Percentiles rank a stretch among this genome's conserved stretches.
Conservation (phyloP, 2,797 vertebrate species). For the Rachycentron canadum region DNA sequence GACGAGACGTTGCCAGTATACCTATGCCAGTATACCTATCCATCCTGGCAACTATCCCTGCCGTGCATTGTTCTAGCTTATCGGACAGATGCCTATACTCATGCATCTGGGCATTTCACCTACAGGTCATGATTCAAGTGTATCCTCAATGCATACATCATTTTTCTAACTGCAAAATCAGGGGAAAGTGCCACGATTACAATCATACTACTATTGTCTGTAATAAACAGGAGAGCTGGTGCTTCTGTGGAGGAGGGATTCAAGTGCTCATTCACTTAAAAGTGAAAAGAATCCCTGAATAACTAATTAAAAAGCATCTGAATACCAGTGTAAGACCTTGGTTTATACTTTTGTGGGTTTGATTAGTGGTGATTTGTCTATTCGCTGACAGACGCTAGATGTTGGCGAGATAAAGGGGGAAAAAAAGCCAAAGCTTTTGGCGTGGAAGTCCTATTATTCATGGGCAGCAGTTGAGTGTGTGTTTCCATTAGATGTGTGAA, state of each 20-base stretch:
- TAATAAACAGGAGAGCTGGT: constrained; percentile 69
- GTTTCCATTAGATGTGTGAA: constrained; percentile 87
- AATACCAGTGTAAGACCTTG: constrained; percentile 72
- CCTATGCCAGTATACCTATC: constrained; percentile 13
- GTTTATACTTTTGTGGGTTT: constrained; percentile 79
- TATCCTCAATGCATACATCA: constrained; percentile 51
- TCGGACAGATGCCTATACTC: constrained; percentile 9
- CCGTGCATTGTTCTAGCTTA: constrained; percentile 7
- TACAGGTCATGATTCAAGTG: constrained; percentile 62
- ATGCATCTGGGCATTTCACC: constrained; percentile 62
- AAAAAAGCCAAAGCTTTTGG: constrained; percentile 73
- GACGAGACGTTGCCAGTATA: too few species aligned
- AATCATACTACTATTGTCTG: constrained; percentile 82
- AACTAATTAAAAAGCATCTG: constrained; percentile 80
- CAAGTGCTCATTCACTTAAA: constrained; percentile 77
- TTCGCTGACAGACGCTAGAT: constrained; percentile 80
- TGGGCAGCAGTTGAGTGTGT: constrained; percentile 84
- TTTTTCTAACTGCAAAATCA: constrained; percentile 54
- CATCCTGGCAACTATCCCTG: neutral
- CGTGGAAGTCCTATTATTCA: constrained; percentile 79
- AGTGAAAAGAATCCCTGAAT: constrained; percentile 80
- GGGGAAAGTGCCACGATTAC: constrained; percentile 70
- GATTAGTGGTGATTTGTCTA: constrained; percentile 83
- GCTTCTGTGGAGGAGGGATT: constrained; percentile 68
- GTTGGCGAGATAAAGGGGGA: constrained; percentile 70